Base-by-base conservation (phyloP, 2,888 invertebrate genomes). In the Tetramorium bicarinatum region DNA sequence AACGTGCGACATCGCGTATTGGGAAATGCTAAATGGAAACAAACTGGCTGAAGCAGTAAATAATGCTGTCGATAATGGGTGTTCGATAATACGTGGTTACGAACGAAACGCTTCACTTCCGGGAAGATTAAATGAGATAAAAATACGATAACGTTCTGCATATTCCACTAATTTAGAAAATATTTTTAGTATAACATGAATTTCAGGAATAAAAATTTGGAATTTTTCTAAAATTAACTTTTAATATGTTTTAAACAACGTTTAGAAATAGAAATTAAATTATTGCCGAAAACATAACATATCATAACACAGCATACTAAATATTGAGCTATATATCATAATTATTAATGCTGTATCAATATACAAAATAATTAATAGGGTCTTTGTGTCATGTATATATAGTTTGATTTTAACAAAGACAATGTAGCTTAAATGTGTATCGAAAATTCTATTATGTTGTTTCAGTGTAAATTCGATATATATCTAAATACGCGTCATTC, bases 71-170 rank as follows among this genome's bases (percentile, higher is more conserved):
- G 87, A 86, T 86, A 86, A 69, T 72, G 54, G 83, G 66, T 72
- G 69, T 52, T 41, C 76, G 80, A 86, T 86, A 86, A 86, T 84
- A 84, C 64, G 66, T 54, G 41, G 71, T 56, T 62, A 41, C n/a
- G 72, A 74, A 77, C 52, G 76, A 85, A 74, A 74, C 38, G 77
- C 62, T 84, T 82, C 79, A 62, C 77, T 74, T 66, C 76, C 69
- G 81, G 52, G 74, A 52, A 81, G 84, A 87, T 87, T 87, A 86
- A 87, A 84, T 61, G 61, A 77, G 64, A 86, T 71, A 71, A 86
- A 87, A 87, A 84, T 86, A 84, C 74, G 79, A 87, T 87, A 86
- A 77, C 84, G 75, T 34, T 25, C 44, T 61, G 41, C 13, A 59
- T 21, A 59, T 74, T 56, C 49, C 47, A n/a, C 11, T 47, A 56